Evolutionary conservation across 2,888 invertebrate species (phyloP).

Genomic region (Eupeodes latifasciatus): DNA sequence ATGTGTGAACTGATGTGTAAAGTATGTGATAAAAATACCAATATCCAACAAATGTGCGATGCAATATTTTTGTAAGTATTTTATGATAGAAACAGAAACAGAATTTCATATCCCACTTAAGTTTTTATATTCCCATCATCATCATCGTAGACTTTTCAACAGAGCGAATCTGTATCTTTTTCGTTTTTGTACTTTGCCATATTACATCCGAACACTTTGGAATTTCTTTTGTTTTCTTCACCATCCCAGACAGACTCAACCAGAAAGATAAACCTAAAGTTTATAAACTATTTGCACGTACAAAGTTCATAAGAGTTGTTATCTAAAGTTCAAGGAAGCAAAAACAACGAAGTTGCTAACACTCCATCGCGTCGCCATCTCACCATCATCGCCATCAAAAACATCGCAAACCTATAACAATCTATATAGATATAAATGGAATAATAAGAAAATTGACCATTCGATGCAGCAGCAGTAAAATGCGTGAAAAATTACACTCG

Average conservation of each 20-base stretch:
- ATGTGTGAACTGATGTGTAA: slow-evolving; percentile 13
- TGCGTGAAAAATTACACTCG: slow-evolving; percentile 74
- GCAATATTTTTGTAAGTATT: neutral
- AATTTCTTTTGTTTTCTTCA: slow-evolving; percentile 62
- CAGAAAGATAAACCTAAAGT: neutral
- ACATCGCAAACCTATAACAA: neutral
- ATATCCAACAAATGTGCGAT: neutral
- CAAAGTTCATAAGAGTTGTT: slow-evolving; percentile 57
- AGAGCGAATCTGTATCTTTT: slow-evolving; percentile 22
- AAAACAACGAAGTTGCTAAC: neutral
- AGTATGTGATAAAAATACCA: slow-evolving; percentile 20
- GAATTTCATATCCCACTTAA: slow-evolving; percentile 11
- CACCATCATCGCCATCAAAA: neutral
- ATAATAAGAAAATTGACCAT: slow-evolving; percentile 49
- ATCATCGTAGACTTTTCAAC: neutral
- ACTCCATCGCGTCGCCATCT: neutral
- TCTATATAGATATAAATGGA: slow-evolving; percentile 1
- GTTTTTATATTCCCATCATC: slow-evolving; percentile 10
- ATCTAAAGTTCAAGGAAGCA: slow-evolving; percentile 70
- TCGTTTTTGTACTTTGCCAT: neutral
- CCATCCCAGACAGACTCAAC: neutral
- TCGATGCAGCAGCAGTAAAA: slow-evolving; percentile 31
- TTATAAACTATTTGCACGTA: slow-evolving; percentile 66
- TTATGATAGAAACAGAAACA: slow-evolving; percentile 1
- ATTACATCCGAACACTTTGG: slow-evolving; percentile 54